These are phyloP conservation scores for Penaeus indicus DNA, from an alignment of 1,140 invertebrate genomes.

Conservation along the genomic window DNA sequence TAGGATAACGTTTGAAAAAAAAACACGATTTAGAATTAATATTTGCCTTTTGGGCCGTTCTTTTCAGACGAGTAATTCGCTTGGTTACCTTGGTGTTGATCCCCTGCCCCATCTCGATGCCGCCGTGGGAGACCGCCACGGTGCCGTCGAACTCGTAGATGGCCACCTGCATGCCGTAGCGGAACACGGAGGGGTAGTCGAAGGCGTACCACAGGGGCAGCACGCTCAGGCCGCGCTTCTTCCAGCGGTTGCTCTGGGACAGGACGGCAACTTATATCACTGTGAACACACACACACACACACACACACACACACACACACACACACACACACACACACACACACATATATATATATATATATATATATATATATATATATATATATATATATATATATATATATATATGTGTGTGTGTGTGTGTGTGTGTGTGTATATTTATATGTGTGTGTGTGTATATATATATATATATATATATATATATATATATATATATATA, in stretches of 20 bases:
- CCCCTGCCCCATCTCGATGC: slow-evolving; percentile 81
- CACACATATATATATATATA: too few relatives aligned
- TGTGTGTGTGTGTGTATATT: too few relatives aligned
- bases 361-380: too few relatives aligned
- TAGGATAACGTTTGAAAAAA: too few relatives aligned
- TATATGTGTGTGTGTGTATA: too few relatives aligned
- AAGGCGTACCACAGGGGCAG: slow-evolving; percentile 69
- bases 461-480: too few relatives aligned
- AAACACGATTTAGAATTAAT: slow-evolving; percentile 73
- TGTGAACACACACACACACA: neutral
- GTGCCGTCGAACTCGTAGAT: slow-evolving; percentile 66
- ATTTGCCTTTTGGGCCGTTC: slow-evolving; percentile 79
- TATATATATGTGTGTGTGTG: too few relatives aligned
- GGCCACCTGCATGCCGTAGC: slow-evolving; percentile 75
- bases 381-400: too few relatives aligned
- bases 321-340: neutral
- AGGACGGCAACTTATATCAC: neutral
- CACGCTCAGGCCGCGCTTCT: slow-evolving; percentile 73
- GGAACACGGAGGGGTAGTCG: slow-evolving; percentile 67
- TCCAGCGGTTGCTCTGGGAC: slow-evolving; percentile 71
- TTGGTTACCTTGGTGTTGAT: slow-evolving; percentile 70
- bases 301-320: neutral
- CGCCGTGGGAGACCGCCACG: slow-evolving; percentile 80
- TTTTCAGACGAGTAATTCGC: slow-evolving; percentile 73
- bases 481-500: too few relatives aligned